Conservation (phyloP, 2,113 vertebrate genomes). For the Alces alces region DNA sequence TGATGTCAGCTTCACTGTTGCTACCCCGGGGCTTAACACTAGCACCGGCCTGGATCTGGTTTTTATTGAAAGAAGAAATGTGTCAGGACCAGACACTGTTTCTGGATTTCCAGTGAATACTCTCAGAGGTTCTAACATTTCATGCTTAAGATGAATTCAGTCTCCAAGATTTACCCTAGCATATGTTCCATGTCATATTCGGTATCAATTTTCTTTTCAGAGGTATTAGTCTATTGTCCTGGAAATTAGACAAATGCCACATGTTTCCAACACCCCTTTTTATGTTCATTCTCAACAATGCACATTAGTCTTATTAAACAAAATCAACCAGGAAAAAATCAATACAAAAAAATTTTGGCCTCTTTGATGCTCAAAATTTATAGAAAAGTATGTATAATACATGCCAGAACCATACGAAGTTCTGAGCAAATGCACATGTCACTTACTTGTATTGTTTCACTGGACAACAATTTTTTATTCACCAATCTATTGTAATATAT, state of each 20-base stretch:
- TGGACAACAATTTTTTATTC: background rate
- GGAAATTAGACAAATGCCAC: conserved; percentile 34
- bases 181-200: conserved; percentile 27
- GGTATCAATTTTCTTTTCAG: conserved; percentile 36
- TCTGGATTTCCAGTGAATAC: conserved; percentile 35
- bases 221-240: background rate
- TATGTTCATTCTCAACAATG: background rate
- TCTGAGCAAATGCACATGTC: conserved; percentile 7
- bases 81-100: background rate
- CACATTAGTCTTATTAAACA: conserved; percentile 27
- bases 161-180: background rate
- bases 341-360: conserved; percentile 26
- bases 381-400: background rate
- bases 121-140: conserved; percentile 32
- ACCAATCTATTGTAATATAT: background rate
- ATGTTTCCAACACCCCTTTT: background rate
- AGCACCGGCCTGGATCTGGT: background rate
- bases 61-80: conserved; percentile 41
- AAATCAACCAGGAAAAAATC: conserved; percentile 37
- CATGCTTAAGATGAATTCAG: background rate
- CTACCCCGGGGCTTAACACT: background rate
- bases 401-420: background rate
- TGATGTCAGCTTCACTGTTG: background rate
- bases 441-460: background rate
- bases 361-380: conserved; percentile 36